These are phyloP conservation scores for Seriola aureovittata DNA, from an alignment of 2,113 vertebrate genomes.

Conservation along the genomic window DNA sequence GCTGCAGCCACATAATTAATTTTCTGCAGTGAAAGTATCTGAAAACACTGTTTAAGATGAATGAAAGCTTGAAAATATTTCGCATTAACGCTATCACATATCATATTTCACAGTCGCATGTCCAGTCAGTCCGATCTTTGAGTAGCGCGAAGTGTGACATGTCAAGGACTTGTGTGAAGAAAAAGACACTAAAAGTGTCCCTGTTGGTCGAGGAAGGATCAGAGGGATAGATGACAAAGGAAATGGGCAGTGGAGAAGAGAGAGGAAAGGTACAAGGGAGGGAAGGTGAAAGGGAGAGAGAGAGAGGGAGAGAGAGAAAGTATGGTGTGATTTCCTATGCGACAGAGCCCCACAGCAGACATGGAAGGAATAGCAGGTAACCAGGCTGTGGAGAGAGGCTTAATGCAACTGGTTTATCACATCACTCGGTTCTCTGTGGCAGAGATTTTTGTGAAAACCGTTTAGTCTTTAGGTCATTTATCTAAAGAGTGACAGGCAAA, in stretches of 20 bases:
- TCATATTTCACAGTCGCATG: constrained; percentile 41
- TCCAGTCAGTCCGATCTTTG: constrained; percentile 51
- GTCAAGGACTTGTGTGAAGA: constrained; percentile 55
- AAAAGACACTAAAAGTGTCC: constrained; percentile 44
- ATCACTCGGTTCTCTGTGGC: constrained; percentile 7
- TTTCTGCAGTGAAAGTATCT: background rate
- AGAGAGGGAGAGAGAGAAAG: constrained; percentile 52
- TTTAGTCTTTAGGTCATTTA: constrained; percentile 22
- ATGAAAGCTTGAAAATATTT: constrained; percentile 31
- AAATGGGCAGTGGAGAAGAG: constrained; percentile 52
- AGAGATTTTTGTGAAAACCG: constrained; percentile 3
- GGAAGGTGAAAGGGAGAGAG: constrained; percentile 35
- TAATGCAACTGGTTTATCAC: constrained; percentile 29
- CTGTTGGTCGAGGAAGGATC: constrained; percentile 50
- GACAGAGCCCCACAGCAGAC: constrained; percentile 87
- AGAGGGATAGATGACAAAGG: constrained; percentile 70
- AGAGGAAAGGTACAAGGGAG: constrained; percentile 30
- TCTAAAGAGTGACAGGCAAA: constrained; percentile 10
- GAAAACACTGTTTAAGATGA: constrained; percentile 27
- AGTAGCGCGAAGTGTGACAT: constrained; percentile 50
- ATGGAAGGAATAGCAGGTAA: constrained; percentile 81
- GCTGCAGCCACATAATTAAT: constrained; percentile 3
- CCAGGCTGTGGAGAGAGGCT: background rate
- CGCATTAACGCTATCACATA: constrained; percentile 13
- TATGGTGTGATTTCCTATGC: constrained; percentile 79